phyloP scores from a whole-genome alignment of 1,140 invertebrate species.

The Bacillus rossius region DNA sequence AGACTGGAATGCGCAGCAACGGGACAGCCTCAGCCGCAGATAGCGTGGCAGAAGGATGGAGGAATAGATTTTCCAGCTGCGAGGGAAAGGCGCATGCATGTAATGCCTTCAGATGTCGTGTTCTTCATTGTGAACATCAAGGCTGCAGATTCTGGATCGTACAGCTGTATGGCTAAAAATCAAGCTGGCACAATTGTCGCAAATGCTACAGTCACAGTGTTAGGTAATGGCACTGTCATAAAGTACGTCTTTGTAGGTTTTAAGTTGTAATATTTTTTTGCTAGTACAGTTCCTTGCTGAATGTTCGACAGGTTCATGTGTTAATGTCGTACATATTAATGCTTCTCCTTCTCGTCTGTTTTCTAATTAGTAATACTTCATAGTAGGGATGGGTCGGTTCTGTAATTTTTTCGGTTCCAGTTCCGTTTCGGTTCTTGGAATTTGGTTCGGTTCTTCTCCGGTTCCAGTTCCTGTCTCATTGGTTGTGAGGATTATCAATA shows the following conservation, averaged over 20 bases:
- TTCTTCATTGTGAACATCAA: conserved; percentile 91
- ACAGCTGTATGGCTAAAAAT: conserved; percentile 92
- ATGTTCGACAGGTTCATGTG: too few relatives aligned
- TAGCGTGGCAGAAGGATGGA: conserved; percentile 92
- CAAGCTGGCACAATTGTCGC: conserved; percentile 77
- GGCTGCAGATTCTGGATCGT: conserved; percentile 80
- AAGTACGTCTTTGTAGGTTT: not conserved
- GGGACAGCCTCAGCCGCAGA: conserved; percentile 83
- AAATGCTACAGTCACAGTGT: conserved; percentile 84
- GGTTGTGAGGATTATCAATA: too few relatives aligned
- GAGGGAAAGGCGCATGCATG: conserved; percentile 85
- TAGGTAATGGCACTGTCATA: conserved; percentile 48
- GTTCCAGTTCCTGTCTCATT: too few relatives aligned
- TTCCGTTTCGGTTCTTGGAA: too few relatives aligned
- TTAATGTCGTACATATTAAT: too few relatives aligned
- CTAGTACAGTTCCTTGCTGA: too few relatives aligned
- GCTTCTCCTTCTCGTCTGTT: too few relatives aligned
- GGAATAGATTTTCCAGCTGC: conserved; percentile 93
- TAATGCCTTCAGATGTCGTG: conserved; percentile 85
- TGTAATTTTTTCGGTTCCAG: too few relatives aligned
- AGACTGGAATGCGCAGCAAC: conserved; percentile 85
- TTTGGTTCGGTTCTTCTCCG: too few relatives aligned
- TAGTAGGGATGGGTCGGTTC: too few relatives aligned
- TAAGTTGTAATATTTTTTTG: too few relatives aligned
- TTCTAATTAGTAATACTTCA: too few relatives aligned